These are phyloP conservation scores for Poeciliopsis gracilis DNA, from an alignment of 2,797 vertebrate species.

Conservation along the genomic window DNA sequence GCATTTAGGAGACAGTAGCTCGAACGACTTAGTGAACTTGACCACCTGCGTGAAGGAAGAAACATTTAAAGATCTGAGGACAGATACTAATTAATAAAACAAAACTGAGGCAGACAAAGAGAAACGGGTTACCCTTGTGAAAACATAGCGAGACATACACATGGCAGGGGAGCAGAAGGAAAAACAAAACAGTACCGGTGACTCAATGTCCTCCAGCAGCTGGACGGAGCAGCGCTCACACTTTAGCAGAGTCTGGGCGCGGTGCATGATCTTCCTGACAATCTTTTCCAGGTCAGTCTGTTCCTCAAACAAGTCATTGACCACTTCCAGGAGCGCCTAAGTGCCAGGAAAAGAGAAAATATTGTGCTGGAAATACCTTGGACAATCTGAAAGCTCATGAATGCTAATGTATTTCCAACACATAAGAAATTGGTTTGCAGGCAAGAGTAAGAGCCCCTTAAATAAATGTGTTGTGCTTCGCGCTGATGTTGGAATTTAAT, in stretches of 20 bases:
- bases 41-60: slow-evolving; percentile 86
- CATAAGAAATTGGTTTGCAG: slow-evolving; percentile 32
- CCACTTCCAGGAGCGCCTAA: slow-evolving; percentile 96
- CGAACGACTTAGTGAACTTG: slow-evolving; percentile 99
- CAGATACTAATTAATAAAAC: slow-evolving; percentile 8
- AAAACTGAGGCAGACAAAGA: slow-evolving; percentile 4
- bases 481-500: slow-evolving; percentile 37
- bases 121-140: not conserved
- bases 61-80: slow-evolving; percentile 13
- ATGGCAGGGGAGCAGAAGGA: slow-evolving; percentile 26
- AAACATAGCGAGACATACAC: slow-evolving; percentile 20
- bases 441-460: slow-evolving; percentile 29
- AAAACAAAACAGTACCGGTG: slow-evolving; percentile 85
- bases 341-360: slow-evolving; percentile 46
- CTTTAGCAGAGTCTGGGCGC: slow-evolving; percentile 95
- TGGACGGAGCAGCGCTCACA: slow-evolving; percentile 98
- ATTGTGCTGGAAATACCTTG: slow-evolving; percentile 24
- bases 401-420: slow-evolving; percentile 2
- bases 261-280: slow-evolving; percentile 99
- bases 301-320: slow-evolving; percentile 99
- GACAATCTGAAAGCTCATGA: slow-evolving; percentile 16
- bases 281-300: slow-evolving; percentile 99
- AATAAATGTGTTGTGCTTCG: slow-evolving; percentile 47
- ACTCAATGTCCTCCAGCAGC: slow-evolving; percentile 96
- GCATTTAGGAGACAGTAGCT: slow-evolving; percentile 96